phyloP scores from a whole-genome alignment of 2,797 vertebrate species.

The Salmo trutta region DNA sequence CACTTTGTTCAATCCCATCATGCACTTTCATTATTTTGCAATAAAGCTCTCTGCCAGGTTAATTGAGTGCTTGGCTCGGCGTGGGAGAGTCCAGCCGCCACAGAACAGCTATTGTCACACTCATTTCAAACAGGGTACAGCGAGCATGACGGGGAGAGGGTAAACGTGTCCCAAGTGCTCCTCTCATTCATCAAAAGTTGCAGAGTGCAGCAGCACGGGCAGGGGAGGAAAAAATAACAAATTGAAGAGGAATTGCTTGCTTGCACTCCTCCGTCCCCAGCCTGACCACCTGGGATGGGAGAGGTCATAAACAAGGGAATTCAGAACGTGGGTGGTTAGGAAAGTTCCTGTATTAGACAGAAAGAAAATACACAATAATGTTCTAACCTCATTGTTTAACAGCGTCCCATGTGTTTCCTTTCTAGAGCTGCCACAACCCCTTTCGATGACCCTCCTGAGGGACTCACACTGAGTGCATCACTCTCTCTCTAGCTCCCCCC shows the following conservation, averaged over 20 bases:
- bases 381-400: conserved; percentile 30
- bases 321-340: conserved; percentile 28
- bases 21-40: conserved; percentile 32
- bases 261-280: conserved; percentile 16
- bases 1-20: conserved; percentile 22
- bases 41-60: conserved; percentile 32
- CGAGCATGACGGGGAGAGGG: conserved; percentile 39
- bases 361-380: conserved; percentile 18
- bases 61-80: conserved; percentile 35
- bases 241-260: conserved; percentile 29
- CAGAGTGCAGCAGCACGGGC: conserved; percentile 9
- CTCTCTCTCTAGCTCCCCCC: not conserved
- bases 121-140: conserved; percentile 24
- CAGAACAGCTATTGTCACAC: conserved; percentile 26
- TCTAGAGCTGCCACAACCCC: conserved; percentile 7
- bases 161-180: conserved; percentile 29
- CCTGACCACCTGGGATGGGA: conserved; percentile 19
- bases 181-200: conserved; percentile 57
- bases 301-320: conserved; percentile 38
- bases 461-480: conserved; percentile 3
- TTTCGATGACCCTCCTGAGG: conserved; percentile 18
- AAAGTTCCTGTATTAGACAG: conserved; percentile 32
- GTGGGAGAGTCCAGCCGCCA: conserved; percentile 8
- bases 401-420: conserved; percentile 17
- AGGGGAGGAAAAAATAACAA: conserved; percentile 38